These are phyloP conservation scores for Anoplophora glabripennis DNA, from an alignment of 1,140 invertebrate genomes.

Conservation along the genomic window DNA sequence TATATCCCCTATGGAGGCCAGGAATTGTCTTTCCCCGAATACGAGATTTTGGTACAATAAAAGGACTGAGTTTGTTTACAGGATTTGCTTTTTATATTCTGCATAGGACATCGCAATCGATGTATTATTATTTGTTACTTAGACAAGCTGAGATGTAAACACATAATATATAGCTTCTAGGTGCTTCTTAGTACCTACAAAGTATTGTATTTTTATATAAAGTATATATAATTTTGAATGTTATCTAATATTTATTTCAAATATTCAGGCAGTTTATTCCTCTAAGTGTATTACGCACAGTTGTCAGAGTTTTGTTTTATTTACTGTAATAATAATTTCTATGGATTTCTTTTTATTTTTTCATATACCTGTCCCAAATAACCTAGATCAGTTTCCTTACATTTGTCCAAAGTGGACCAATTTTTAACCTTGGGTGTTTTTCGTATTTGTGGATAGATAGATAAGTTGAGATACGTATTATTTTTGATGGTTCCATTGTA, in stretches of 20 bases:
- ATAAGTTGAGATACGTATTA: no score
- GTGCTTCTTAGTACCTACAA: conserved; percentile 18
- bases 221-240: conserved; percentile 7
- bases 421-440: no score
- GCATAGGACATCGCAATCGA: no score
- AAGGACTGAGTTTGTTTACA: background rate
- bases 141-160: no score
- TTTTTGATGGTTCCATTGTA: no score
- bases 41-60: conserved; percentile 64
- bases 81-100: no score
- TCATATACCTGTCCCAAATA: no score
- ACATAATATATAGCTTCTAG: conserved; percentile 14
- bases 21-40: conserved; percentile 70
- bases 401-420: no score
- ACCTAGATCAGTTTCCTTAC: no score
- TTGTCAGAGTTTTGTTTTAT: background rate
- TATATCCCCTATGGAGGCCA: conserved; percentile 72
- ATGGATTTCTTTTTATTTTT: background rate
- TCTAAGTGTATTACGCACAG: no score
- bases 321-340: background rate
- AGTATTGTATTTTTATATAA: conserved; percentile 23
- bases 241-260: conserved; percentile 8
- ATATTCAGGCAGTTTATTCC: background rate
- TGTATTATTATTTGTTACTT: no score
- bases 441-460: no score